Conservation (phyloP, 2,797 vertebrate species). For the Falco biarmicus region DNA sequence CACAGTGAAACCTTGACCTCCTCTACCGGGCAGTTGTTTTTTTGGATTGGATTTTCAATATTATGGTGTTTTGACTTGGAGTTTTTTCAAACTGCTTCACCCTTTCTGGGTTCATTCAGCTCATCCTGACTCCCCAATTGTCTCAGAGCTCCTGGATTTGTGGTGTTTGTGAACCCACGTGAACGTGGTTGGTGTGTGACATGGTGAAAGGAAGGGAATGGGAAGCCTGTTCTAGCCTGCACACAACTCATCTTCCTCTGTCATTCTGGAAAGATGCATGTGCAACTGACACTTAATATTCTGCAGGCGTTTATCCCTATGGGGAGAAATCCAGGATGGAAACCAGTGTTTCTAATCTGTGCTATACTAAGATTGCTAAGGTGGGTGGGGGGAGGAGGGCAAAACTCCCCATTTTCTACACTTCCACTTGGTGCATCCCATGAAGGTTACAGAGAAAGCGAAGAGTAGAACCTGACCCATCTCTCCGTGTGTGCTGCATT, state of each 20-base stretch:
- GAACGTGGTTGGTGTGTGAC: neutral
- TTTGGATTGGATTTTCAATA: neutral
- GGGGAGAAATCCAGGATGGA: neutral
- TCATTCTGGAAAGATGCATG: neutral
- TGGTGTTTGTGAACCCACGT: neutral
- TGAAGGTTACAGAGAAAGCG: neutral
- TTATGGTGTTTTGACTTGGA: neutral
- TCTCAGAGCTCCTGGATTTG: neutral
- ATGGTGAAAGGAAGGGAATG: neutral
- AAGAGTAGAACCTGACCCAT: neutral
- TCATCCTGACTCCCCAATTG: fast-evolving
- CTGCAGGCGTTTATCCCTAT: neutral
- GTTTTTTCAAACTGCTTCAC: neutral
- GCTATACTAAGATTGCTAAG: neutral
- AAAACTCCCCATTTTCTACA: neutral
- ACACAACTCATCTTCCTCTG: neutral
- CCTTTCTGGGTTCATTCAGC: neutral
- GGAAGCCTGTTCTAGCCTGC: neutral
- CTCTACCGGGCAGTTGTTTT: fast-evolving
- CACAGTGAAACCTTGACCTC: neutral
- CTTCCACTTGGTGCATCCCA: neutral
- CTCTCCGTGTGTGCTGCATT: neutral
- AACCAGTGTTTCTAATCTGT: neutral
- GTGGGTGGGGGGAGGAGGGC: fast-evolving
- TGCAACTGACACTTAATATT: neutral